These are phyloP conservation scores for Pyrocephalus nanus DNA, from an alignment of 2,797 vertebrate species.

Conservation along the genomic window DNA sequence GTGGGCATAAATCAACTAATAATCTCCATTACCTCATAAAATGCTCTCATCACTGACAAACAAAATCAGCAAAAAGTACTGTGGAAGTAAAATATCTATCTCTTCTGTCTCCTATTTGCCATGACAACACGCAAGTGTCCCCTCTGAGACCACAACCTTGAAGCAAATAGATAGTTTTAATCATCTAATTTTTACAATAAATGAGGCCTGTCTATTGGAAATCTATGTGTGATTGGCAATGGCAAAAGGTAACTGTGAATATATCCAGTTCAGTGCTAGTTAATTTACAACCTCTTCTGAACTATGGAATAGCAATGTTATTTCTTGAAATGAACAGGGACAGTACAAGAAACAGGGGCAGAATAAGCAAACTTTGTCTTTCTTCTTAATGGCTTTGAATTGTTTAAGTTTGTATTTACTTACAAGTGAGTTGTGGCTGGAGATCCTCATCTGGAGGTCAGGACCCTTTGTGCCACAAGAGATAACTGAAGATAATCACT, in stretches of 20 bases:
- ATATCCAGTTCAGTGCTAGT: neutral
- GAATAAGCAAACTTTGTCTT: neutral
- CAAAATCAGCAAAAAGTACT: neutral
- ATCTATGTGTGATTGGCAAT: conserved; percentile 70
- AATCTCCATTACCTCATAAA: conserved; percentile 11
- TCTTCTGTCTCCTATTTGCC: conserved; percentile 46
- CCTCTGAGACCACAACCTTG: conserved; percentile 58
- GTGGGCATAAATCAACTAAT: neutral
- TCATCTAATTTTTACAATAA: conserved; percentile 75
- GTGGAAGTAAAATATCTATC: conserved; percentile 34
- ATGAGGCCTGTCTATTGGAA: conserved; percentile 73
- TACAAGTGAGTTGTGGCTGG: neutral
- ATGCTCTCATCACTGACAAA: conserved; percentile 9
- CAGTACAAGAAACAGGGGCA: neutral
- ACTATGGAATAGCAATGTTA: conserved; percentile 5
- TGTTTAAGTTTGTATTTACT: neutral
- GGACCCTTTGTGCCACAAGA: neutral
- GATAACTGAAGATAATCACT: neutral
- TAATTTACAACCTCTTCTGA: conserved; percentile 60
- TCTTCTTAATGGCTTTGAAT: neutral
- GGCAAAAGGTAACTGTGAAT: conserved; percentile 45
- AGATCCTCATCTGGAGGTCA: neutral
- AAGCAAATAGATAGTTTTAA: conserved; percentile 72
- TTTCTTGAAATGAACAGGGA: conserved; percentile 46
- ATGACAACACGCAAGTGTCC: conserved; percentile 1